These are phyloP conservation scores for Acrobasis suavella DNA, from an alignment of 2,888 invertebrate genomes.

Conservation along the genomic window DNA sequence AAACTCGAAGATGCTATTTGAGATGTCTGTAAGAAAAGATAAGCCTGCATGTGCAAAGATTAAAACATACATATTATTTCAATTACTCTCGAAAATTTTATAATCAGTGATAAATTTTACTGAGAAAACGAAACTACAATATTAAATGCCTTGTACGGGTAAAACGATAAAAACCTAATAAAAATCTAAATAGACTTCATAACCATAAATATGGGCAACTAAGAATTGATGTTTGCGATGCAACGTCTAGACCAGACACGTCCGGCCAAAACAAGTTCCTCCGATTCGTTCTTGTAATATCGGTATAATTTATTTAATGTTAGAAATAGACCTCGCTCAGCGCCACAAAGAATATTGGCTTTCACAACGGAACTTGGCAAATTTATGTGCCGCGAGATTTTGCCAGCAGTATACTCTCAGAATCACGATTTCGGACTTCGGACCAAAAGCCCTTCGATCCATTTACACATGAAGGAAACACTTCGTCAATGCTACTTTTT, in stretches of 20 bases:
- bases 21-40: too few species aligned
- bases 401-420: conserved; percentile 51
- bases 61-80: not conserved
- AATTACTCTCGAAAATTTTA: not conserved
- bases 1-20: too few species aligned
- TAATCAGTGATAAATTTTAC: not conserved
- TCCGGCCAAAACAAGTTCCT: conserved; percentile 69
- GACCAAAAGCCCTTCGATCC: not conserved
- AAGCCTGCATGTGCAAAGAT: not conserved
- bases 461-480: not conserved
- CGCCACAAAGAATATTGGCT: conserved; percentile 80
- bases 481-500: too few species aligned
- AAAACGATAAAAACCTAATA: conserved; percentile 25
- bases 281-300: conserved; percentile 80
- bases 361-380: conserved; percentile 79
- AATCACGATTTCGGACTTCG: conserved; percentile 49
- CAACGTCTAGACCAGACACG: conserved; percentile 65
- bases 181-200: conserved; percentile 38
- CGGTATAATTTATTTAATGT: conserved; percentile 81
- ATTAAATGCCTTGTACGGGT: not conserved
- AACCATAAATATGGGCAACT: conserved; percentile 49
- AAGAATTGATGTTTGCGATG: conserved; percentile 69
- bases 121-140: not conserved
- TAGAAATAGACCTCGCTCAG: conserved; percentile 75
- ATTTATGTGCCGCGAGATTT: conserved; percentile 79